A percentile compares a stretch with the other conserved stretches of the same genome.
Conservation (phyloP, 2,888 invertebrate species). For the Azorinus chamasolen region DNA sequence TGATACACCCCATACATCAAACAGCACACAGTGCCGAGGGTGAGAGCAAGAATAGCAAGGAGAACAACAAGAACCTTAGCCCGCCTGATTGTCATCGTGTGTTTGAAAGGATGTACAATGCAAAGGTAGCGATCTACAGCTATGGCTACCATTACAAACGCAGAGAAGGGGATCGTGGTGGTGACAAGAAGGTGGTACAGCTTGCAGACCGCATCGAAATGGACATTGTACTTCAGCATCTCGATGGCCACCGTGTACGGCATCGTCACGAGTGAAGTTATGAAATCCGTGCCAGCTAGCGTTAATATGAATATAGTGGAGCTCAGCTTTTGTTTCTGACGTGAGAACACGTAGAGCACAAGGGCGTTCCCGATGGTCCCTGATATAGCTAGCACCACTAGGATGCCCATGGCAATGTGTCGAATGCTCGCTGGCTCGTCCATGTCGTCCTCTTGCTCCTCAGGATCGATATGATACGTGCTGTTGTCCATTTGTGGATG, state of each 20-base stretch:
- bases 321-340: constrained; percentile 76
- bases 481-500: constrained; percentile 10
- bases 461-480: constrained; percentile 5
- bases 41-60: constrained; percentile 57
- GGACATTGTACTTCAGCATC: constrained; percentile 70
- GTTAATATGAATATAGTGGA: constrained; percentile 84
- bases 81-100: constrained; percentile 80
- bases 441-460: constrained; percentile 33
- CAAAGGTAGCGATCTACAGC: constrained; percentile 81
- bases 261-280: constrained; percentile 81
- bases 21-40: constrained; percentile 58
- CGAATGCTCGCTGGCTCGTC: constrained; percentile 52
- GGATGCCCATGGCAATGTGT: constrained; percentile 70
- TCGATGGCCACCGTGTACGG: constrained; percentile 83
- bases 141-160: constrained; percentile 82
- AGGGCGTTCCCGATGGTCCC: constrained; percentile 81
- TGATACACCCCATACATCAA: constrained; percentile 52
- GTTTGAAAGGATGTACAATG: constrained; percentile 83
- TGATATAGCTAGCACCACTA: constrained; percentile 73
- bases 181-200: constrained; percentile 80
- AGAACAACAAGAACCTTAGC: constrained; percentile 68
- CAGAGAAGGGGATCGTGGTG: constrained; percentile 82
- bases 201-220: constrained; percentile 76
- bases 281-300: constrained; percentile 81
- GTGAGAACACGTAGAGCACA: constrained; percentile 81